Conservation (phyloP, 92 coral and sea anemone genomes). For the Nematostella vectensis region DNA sequence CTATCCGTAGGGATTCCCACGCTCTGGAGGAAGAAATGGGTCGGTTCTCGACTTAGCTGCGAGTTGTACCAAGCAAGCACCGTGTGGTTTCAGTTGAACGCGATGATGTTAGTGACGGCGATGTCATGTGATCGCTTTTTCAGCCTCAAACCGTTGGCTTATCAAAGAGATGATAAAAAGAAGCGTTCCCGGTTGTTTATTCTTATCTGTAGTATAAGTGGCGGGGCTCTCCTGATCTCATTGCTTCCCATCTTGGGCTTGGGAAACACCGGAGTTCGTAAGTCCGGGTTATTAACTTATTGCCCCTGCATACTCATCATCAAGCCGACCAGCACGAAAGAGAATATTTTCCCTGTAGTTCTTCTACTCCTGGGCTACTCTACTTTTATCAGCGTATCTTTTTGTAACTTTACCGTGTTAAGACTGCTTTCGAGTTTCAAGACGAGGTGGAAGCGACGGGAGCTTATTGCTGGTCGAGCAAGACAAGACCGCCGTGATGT, state of each 20-base stretch:
- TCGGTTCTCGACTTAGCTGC: constrained; percentile 42
- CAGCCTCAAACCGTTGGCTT: constrained; percentile 38
- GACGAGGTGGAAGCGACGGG: constrained; percentile 24
- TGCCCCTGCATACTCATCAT: constrained; percentile 49
- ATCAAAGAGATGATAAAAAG: constrained; percentile 31
- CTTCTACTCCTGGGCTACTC: constrained; percentile 38
- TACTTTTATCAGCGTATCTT: constrained; percentile 38
- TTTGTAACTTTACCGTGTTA: constrained; percentile 40
- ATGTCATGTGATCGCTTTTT: constrained; percentile 59
- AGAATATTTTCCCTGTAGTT: constrained; percentile 31
- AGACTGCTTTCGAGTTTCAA: constrained; percentile 30
- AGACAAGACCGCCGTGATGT: constrained; percentile 21
- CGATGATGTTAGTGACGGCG: constrained; percentile 46
- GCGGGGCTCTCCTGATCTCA: constrained; percentile 24
- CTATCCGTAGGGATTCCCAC: constrained; percentile 51
- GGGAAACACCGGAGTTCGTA: constrained; percentile 34
- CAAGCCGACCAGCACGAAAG: constrained; percentile 22
- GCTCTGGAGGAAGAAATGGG: constrained; percentile 30
- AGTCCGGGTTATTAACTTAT: constrained; percentile 40
- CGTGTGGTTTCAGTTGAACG: constrained; percentile 55
- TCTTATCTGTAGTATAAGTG: constrained; percentile 19
- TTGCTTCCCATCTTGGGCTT: constrained; percentile 41
- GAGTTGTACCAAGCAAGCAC: constrained; percentile 45
- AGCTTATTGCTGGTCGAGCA: constrained; percentile 24
- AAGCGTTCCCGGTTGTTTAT: constrained; percentile 25